Conservation (phyloP, 1,140 invertebrate genomes). For the Ostrea denselamellosa region DNA sequence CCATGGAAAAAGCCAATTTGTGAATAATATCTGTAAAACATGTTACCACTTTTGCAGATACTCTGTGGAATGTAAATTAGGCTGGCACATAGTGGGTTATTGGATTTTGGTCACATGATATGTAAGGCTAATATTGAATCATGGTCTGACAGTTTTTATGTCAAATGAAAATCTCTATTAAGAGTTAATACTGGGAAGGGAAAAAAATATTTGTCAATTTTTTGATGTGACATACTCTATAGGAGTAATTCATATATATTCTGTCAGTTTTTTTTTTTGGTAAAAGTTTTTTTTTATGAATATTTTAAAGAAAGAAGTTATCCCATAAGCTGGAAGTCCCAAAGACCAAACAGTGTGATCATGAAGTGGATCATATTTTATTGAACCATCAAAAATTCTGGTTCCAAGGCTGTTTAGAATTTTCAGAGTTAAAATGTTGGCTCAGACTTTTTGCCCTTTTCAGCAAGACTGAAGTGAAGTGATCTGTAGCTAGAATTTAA, state of each 20-base stretch:
- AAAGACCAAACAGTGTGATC: not conserved
- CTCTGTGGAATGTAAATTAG: slow-evolving; percentile 20
- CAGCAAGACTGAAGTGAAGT: slow-evolving; percentile 11
- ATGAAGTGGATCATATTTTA: not conserved
- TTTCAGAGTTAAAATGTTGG: not conserved
- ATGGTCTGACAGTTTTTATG: not conserved
- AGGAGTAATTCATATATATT: not conserved
- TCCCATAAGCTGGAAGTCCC: not conserved
- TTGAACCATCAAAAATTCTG: not conserved
- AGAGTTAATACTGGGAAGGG: no score
- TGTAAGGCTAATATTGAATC: not conserved
- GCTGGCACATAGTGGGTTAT: not conserved
- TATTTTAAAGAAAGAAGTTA: not conserved
- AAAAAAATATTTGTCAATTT: not conserved
- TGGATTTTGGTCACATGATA: slow-evolving; percentile 21
- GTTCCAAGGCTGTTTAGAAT: slow-evolving; percentile 14
- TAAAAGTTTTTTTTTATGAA: not conserved
- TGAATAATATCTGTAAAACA: slow-evolving; percentile 30
- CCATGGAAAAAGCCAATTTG: slow-evolving; percentile 11
- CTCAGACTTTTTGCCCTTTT: not conserved
- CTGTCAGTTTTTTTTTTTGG: not conserved
- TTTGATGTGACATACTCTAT: not conserved
- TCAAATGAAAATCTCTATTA: not conserved
- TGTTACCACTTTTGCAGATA: slow-evolving; percentile 37
- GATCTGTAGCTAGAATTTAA: slow-evolving; percentile 25